These are phyloP conservation scores for Drosophila acutilabella DNA, from an alignment of 2,888 invertebrate species.

Conservation along the genomic window DNA sequence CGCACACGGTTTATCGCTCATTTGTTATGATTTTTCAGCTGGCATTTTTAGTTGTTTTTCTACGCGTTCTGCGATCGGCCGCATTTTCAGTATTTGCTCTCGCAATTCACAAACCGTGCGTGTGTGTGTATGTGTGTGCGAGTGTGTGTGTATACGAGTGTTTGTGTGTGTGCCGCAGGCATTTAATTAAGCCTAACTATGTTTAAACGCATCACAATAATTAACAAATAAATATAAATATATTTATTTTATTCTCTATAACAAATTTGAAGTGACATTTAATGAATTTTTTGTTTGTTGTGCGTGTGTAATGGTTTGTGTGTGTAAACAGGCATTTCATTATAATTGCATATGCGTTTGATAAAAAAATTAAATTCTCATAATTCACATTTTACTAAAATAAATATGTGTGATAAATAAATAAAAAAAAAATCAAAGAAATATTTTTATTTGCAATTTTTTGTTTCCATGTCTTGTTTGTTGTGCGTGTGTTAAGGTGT, in stretches of 20 bases:
- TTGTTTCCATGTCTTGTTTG: not conserved
- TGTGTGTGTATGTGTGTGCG: conserved; percentile 2
- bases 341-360: too few species aligned
- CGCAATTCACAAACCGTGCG: conserved; percentile 37
- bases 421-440: too few species aligned
- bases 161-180: not conserved
- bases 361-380: too few species aligned
- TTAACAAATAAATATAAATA: conserved; percentile 1
- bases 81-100: conserved; percentile 53
- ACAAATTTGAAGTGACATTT: not conserved
- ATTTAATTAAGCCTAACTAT: conserved; percentile 22
- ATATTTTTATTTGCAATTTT: conserved; percentile 3
- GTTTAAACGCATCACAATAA: conserved; percentile 3
- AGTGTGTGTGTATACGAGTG: not conserved
- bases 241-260: not conserved
- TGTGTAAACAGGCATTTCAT: not conserved
- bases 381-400: too few species aligned
- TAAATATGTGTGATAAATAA: too few species aligned
- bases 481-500: conserved; percentile 5
- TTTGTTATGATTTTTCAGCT: conserved; percentile 80
- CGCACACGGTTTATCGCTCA: conserved; percentile 59
- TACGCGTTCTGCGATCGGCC: conserved; percentile 80
- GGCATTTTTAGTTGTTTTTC: conserved; percentile 78
- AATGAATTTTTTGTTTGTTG: conserved; percentile 3
- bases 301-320: not conserved